Conservation (phyloP, 2,797 vertebrate species). For the Urocyon cinereoargenteus region DNA sequence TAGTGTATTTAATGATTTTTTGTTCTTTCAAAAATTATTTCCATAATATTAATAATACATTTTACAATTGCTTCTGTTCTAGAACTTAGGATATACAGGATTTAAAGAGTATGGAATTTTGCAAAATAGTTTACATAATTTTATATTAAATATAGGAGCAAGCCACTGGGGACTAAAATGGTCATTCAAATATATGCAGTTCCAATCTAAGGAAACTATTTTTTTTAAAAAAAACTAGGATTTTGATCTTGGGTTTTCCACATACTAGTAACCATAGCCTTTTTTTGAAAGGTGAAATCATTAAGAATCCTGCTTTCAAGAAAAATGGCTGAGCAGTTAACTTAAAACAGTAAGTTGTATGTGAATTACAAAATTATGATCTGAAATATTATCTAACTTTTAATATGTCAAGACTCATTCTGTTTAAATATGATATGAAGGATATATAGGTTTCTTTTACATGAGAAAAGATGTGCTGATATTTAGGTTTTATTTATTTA, state of each 20-base stretch:
- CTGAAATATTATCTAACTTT: background rate
- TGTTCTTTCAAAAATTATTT: conserved; percentile 5
- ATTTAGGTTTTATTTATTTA: background rate
- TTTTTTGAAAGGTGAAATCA: background rate
- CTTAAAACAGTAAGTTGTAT: background rate
- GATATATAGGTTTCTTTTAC: background rate
- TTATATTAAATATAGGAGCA: background rate
- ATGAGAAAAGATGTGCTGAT: background rate
- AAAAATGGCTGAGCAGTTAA: background rate
- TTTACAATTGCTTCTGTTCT: background rate
- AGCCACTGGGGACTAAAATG: background rate
- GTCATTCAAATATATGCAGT: background rate
- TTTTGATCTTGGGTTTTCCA: background rate
- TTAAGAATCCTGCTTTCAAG: conserved; percentile 1
- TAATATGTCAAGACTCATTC: background rate
- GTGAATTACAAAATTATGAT: background rate
- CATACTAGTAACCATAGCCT: background rate
- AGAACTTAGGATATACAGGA: background rate
- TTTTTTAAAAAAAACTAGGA: background rate
- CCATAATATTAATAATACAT: background rate
- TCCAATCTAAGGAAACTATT: background rate
- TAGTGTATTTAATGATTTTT: background rate
- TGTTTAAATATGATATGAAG: background rate
- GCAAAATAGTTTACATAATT: background rate
- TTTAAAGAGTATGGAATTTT: background rate